These are phyloP conservation scores for Cheumatopsyche charites DNA, from an alignment of 1,140 invertebrate genomes.

Conservation along the genomic window DNA sequence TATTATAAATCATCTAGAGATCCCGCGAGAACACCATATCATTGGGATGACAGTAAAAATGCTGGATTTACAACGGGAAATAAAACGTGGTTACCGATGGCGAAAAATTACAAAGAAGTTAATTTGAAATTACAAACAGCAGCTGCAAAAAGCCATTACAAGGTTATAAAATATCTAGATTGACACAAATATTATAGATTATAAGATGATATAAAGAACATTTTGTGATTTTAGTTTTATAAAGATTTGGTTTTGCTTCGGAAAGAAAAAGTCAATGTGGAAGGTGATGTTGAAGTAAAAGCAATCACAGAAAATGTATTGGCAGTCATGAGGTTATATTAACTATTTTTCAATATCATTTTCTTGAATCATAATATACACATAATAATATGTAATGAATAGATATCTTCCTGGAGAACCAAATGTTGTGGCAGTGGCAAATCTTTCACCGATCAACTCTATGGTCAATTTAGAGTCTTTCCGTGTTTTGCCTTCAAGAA, in stretches of 20 bases:
- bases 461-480: constrained; percentile 47
- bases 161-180: constrained; percentile 51
- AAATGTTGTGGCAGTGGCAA: constrained; percentile 50
- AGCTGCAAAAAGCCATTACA: constrained; percentile 51
- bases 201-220: not conserved
- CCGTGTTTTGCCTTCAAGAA: constrained; percentile 47
- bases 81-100: constrained; percentile 67
- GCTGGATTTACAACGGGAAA: constrained; percentile 62
- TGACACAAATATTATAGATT: not conserved
- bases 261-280: constrained; percentile 48
- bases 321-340: constrained; percentile 51
- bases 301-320: constrained; percentile 50
- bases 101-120: constrained; percentile 58
- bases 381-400: constrained; percentile 18
- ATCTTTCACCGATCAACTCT: constrained; percentile 47
- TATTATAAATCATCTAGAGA: constrained; percentile 60
- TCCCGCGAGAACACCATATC: constrained; percentile 66
- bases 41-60: constrained; percentile 64
- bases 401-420: constrained; percentile 41
- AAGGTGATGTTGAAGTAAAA: constrained; percentile 53
- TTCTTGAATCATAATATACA: not conserved
- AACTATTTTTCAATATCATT: not conserved
- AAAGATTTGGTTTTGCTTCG: constrained; percentile 51
- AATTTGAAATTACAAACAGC: constrained; percentile 56
- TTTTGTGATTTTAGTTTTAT: constrained; percentile 51